These are phyloP conservation scores for Paedocypris sp. DNA, from an alignment of 2,113 vertebrate genomes.

Conservation along the genomic window DNA sequence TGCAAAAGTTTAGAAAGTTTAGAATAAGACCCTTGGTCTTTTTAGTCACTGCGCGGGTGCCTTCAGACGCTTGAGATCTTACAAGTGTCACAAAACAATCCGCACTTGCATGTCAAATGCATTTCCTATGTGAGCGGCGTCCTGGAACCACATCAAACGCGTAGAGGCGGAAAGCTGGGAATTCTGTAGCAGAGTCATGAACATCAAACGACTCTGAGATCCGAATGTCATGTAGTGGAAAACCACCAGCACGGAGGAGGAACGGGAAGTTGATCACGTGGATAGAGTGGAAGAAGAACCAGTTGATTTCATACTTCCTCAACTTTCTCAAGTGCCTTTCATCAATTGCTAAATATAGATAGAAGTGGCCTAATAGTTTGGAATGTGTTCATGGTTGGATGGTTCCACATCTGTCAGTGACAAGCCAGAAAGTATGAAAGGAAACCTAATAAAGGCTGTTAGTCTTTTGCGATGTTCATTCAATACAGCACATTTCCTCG, in stretches of 20 bases:
- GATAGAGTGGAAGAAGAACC: not conserved
- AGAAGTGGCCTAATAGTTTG: not conserved
- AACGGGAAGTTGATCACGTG: slow-evolving; percentile 28
- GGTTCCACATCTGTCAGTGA: not conserved
- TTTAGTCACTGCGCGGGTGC: too few relatives aligned
- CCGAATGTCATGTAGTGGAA: not conserved
- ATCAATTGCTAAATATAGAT: not conserved
- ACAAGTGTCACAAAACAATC: too few relatives aligned
- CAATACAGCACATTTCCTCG: slow-evolving; percentile 1
- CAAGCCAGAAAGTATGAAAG: not conserved
- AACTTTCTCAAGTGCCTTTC: not conserved
- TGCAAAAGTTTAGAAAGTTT: too few relatives aligned
- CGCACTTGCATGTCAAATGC: too few relatives aligned
- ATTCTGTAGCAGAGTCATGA: not conserved
- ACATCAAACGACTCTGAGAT: not conserved
- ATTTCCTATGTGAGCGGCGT: not conserved
- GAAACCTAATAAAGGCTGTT: not conserved
- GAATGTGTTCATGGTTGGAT: not conserved
- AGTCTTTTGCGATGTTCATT: not conserved
- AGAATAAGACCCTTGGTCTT: too few relatives aligned
- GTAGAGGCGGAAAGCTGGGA: not conserved
- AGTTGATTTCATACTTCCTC: not conserved
- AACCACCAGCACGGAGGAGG: slow-evolving; percentile 18
- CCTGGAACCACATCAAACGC: slow-evolving; percentile 10
- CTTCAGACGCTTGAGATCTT: too few relatives aligned